Base-by-base conservation (phyloP, 2,797 vertebrate genomes). In the Neomorphus geoffroyi region DNA sequence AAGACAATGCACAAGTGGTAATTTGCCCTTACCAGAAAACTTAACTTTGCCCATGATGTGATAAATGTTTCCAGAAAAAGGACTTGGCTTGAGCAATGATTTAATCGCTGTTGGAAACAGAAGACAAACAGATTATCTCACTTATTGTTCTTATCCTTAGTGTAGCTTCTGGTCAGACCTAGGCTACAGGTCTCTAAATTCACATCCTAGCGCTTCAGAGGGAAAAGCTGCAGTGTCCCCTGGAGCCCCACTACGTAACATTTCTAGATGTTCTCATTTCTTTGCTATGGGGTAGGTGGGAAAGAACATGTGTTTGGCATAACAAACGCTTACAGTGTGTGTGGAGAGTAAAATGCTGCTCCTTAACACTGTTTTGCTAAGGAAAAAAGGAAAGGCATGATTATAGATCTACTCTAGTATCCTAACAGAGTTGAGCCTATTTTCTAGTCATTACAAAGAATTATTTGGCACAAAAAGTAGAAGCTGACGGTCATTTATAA, bases 51-150 rank as follows among this genome's bases (percentile, higher is more conserved):
- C 99, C 97, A 98, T 97, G 93, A 99, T 97, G 93, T 99, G 99
- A 98, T 99, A 99, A 77, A 99, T 97, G 90, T 99, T 99, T 97
- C 99, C 99, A 89, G 89, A 98, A 96, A 99, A 99, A n/a, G 99
- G 98, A 94, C 97, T 98, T 16, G 98, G 94, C 95, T 98, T 98
- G 69, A 99, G 97, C 41, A 98, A 98, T 4, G 98, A 98, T 93
- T 98, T 99, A 80, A 99, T 95, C 3, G 97, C 99, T 99, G 94
- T 85, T 92, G 78, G 93, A 88, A 97, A 93, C 30, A 94, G 86
- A 79, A 98, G 46, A 88, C 62, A 86, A 74, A 90, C 3, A 83
- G 11, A 77, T 93, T 71, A 86, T 27, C 50, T 92, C 75, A 79
- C 21, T 67, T 71, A 33, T 33, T 86, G 56, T 81, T 33, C 56